Evolutionary conservation across 2,888 invertebrate species (phyloP).

Genomic region (Drosophila quinaria): DNA sequence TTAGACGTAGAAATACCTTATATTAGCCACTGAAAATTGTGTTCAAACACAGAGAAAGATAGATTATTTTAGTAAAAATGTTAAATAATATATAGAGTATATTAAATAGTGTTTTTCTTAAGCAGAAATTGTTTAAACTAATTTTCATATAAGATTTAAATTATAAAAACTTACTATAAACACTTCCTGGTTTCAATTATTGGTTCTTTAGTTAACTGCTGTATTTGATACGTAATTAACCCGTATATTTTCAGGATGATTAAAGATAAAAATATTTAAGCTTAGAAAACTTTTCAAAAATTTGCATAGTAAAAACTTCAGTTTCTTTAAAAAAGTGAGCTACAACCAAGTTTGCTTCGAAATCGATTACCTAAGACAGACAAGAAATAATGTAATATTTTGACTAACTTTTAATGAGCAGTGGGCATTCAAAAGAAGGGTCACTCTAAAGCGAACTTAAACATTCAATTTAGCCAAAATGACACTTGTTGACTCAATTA

Average conservation of each 20-base stretch:
- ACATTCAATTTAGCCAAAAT: not conserved
- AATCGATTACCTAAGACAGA: not conserved
- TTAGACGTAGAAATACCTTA: not conserved
- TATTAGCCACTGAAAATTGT: not conserved
- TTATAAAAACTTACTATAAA: too few relatives aligned
- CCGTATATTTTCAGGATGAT: too few relatives aligned
- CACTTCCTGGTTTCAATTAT: too few relatives aligned
- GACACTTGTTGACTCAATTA: constrained; percentile 38
- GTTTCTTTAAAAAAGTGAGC: too few relatives aligned
- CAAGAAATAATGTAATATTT: too few relatives aligned
- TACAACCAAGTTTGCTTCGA: not conserved
- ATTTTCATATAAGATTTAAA: too few relatives aligned
- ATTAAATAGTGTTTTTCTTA: not conserved
- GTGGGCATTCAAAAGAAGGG: not conserved
- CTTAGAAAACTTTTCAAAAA: not conserved
- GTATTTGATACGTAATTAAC: too few relatives aligned
- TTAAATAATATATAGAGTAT: not conserved
- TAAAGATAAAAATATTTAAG: not conserved
- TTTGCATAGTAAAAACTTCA: too few relatives aligned
- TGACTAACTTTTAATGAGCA: too few relatives aligned
- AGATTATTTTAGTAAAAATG: not conserved
- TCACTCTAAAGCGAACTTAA: not conserved
- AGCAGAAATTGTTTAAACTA: too few relatives aligned
- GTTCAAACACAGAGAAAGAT: not conserved
- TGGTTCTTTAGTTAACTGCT: too few relatives aligned